These are phyloP conservation scores for Threskiornis aethiopicus DNA, from an alignment of 2,797 vertebrate genomes.

Conservation along the genomic window DNA sequence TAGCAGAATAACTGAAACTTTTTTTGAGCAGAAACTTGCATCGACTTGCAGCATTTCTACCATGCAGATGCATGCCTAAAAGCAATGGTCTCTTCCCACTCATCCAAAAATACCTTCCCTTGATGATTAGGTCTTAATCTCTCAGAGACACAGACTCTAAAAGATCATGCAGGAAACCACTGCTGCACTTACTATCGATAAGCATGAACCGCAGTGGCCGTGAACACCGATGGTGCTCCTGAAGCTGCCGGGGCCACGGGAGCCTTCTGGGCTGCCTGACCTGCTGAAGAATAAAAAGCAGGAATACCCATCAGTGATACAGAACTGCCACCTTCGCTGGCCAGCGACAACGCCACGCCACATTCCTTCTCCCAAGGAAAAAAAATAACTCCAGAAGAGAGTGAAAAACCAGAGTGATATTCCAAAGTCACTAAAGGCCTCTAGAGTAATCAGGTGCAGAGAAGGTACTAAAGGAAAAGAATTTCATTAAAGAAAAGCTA, in stretches of 20 bases:
- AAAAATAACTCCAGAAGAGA: background rate
- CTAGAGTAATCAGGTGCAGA: fast-evolving
- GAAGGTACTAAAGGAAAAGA: background rate
- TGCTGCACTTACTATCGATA: conserved; percentile 88
- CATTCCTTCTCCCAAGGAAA: background rate
- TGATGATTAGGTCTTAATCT: background rate
- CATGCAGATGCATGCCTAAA: fast-evolving
- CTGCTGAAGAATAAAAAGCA: conserved; percentile 29
- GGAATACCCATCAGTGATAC: background rate
- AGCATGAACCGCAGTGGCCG: conserved; percentile 86
- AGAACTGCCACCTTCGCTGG: background rate
- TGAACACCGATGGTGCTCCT: conserved; percentile 78
- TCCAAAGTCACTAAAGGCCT: background rate
- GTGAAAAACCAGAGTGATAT: fast-evolving
- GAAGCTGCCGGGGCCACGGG: conserved; percentile 47
- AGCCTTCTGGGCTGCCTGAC: conserved; percentile 74
- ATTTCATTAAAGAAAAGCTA: fast-evolving
- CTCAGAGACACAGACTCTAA: background rate
- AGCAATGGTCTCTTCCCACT: background rate
- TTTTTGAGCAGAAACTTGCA: background rate
- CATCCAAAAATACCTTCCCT: background rate
- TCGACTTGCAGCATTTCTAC: background rate
- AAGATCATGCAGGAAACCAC: background rate
- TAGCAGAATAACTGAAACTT: background rate
- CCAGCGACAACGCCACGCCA: fast-evolving